These are phyloP conservation scores for Lagodon rhomboides DNA, from an alignment of 2,797 vertebrate species.

Conservation along the genomic window DNA sequence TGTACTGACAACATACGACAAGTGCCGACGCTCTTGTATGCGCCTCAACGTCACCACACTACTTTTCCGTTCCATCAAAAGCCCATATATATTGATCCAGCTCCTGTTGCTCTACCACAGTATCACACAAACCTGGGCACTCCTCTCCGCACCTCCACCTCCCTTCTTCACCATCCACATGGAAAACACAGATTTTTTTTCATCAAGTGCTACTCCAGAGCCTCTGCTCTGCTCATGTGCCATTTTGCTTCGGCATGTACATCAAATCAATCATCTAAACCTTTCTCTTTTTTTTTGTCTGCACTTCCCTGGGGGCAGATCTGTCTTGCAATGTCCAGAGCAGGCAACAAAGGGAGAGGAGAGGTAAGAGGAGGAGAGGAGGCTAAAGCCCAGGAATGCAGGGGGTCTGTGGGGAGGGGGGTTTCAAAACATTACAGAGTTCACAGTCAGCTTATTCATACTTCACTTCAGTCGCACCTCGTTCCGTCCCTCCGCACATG, in stretches of 20 bases:
- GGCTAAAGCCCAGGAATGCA: conserved; percentile 75
- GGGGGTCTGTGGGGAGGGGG: conserved; percentile 62
- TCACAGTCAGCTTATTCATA: conserved; percentile 76
- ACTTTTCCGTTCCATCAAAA: conserved; percentile 17
- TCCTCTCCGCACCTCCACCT: background rate
- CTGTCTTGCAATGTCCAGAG: conserved; percentile 44
- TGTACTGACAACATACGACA: background rate
- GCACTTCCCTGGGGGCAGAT: conserved; percentile 21
- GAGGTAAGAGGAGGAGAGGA: conserved; percentile 49
- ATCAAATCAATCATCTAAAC: conserved; percentile 42
- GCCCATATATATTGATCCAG: background rate
- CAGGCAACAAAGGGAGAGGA: conserved; percentile 56
- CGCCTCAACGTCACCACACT: background rate
- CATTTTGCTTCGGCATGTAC: conserved; percentile 1
- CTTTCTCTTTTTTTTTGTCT: background rate
- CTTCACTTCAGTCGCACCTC: conserved; percentile 57
- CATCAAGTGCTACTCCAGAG: conserved; percentile 1
- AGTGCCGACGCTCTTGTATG: background rate
- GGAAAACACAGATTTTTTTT: conserved; percentile 4
- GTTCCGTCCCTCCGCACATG: conserved; percentile 21
- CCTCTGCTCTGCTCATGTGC: background rate
- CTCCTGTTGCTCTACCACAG: background rate
- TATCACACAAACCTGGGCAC: background rate
- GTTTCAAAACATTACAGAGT: conserved; percentile 76
- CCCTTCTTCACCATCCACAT: conserved; percentile 2